Percentiles rank a stretch among this genome's conserved stretches.
phyloP scores from a whole-genome alignment of 2,113 vertebrate genomes.

The Dicaeum eximium region DNA sequence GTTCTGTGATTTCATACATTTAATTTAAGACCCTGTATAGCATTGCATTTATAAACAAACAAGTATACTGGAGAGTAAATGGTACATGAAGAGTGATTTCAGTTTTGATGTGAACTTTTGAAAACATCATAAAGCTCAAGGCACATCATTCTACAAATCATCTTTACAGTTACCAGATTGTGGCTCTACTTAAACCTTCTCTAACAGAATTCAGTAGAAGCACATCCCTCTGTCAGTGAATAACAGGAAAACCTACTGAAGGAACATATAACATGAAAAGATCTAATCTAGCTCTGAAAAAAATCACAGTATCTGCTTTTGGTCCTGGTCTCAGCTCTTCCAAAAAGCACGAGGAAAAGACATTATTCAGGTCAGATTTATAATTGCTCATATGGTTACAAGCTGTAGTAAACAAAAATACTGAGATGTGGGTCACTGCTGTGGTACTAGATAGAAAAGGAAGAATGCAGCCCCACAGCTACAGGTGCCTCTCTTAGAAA shows the following conservation, averaged over 20 bases:
- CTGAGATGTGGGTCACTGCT: neutral
- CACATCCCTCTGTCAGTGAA: neutral
- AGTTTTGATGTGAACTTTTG: neutral
- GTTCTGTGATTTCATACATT: neutral
- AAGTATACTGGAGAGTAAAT: neutral
- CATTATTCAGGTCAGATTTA: neutral
- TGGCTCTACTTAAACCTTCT: neutral
- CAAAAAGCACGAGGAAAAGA: neutral
- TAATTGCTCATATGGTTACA: neutral
- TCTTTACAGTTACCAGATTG: neutral
- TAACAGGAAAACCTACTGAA: neutral
- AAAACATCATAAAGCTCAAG: neutral
- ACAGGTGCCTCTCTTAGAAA: neutral
- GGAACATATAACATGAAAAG: neutral
- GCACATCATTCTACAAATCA: constrained; percentile 6
- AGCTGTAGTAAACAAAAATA: neutral
- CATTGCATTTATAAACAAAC: neutral
- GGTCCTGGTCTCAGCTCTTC: neutral
- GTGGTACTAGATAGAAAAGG: neutral
- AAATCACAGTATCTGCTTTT: neutral
- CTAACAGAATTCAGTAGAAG: neutral
- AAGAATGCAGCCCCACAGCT: neutral
- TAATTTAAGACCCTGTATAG: neutral
- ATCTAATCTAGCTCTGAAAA: neutral
- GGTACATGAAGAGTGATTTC: neutral